Conservation (phyloP, 2,888 invertebrate species). For the Nesidiocoris tenuis region DNA sequence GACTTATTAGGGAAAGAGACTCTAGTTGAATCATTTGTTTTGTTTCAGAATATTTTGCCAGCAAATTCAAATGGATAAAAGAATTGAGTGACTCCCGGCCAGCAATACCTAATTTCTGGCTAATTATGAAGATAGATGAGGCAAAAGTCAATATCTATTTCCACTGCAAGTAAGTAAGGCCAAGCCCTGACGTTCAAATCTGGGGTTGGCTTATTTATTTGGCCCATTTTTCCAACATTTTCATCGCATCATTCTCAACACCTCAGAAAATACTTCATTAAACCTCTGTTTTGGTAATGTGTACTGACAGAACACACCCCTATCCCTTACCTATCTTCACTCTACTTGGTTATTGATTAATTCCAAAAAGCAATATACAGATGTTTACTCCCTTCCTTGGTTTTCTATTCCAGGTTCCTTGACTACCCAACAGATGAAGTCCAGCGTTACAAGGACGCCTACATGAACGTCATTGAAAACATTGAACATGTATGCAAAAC, state of each 20-base stretch:
- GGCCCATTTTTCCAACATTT: too few relatives aligned
- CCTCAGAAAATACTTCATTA: too few relatives aligned
- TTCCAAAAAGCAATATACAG: too few relatives aligned
- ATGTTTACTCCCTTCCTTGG: too few relatives aligned
- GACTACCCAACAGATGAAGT: slow-evolving; percentile 60
- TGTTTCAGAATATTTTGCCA: slow-evolving; percentile 56
- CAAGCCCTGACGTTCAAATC: too few relatives aligned
- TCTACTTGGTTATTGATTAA: too few relatives aligned
- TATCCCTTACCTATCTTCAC: too few relatives aligned
- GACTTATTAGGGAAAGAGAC: background rate
- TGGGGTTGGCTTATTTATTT: too few relatives aligned
- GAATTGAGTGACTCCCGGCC: slow-evolving; percentile 59
- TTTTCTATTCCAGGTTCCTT: slow-evolving; percentile 58
- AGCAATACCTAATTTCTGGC: slow-evolving; percentile 69
- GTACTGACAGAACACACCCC: too few relatives aligned
- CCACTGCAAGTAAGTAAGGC: slow-evolving; percentile 63
- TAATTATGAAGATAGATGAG: slow-evolving; percentile 63
- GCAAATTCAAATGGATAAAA: slow-evolving; percentile 60
- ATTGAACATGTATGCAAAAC: slow-evolving; percentile 63
- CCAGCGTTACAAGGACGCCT: slow-evolving; percentile 58
- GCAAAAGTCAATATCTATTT: slow-evolving; percentile 65
- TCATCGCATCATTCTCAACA: too few relatives aligned
- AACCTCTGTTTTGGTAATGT: too few relatives aligned
- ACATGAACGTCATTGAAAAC: slow-evolving; percentile 59
- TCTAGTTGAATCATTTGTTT: background rate